Base-by-base conservation (phyloP, 1,140 invertebrate species). In the Thaumetopoea pityocampa region DNA sequence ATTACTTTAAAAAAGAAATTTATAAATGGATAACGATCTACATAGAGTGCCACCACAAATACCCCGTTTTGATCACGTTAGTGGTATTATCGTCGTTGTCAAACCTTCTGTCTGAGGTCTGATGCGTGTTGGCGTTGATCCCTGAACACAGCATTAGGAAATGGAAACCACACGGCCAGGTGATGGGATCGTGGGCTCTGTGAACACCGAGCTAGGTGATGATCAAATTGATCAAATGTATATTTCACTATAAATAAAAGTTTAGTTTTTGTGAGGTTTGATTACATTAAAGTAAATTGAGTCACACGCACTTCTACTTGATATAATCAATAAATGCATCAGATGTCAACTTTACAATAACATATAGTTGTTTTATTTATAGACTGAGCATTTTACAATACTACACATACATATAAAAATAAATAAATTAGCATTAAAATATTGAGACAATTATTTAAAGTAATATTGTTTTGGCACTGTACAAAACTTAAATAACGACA, bases 161-260 rank as follows among this genome's bases (percentile, higher is more conserved):
- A 87, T 67, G 86, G 86, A 66, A 87, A 87, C 85, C 86, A 87
- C 67, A 80, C 67, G 61, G 84, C 83, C 64, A 81, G 69, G 67
- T 86, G 80, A 42, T 77, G 72, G 56, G 81, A 80, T 41, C 84
- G 72, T 35, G 84, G 83, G 53, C 80, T 87, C 86, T 87, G 79
- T 51, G 61, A 81, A 83, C 49, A 30, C 14, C 34, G 33, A 19
- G 7, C 28, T 16, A 12, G 28, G 28, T 30, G 30, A 2, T 15
- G 15, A 30, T 17, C 28, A 30, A 6, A 28, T 12, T 28, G 26
- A 28, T 28, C 26, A 12, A 28, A 9, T 8, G n/a, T 8, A 9
- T n/a, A 4, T 24, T 24, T 8, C 15, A n/a, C n/a, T n/a, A n/a
- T n/a, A n/a, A n/a, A n/a, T n/a, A n/a, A n/a, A n/a, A n/a, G n/a